Conservation (phyloP, 2,113 vertebrate genomes). For the Melospiza melodia region DNA sequence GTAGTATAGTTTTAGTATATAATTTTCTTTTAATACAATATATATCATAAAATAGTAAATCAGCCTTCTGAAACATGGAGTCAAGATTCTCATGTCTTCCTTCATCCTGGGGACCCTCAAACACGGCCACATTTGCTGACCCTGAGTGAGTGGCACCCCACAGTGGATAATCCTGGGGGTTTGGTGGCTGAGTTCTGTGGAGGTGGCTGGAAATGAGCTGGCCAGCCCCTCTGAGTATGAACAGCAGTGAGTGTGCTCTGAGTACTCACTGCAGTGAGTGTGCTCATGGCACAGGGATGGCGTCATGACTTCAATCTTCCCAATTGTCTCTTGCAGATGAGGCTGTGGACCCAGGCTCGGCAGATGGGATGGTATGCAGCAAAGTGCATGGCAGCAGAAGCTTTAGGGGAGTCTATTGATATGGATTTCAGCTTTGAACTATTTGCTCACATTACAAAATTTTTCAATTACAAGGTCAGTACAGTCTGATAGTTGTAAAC, state of each 20-base stretch:
- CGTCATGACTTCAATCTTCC: background rate
- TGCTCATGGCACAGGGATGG: fast-evolving
- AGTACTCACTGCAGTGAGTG: background rate
- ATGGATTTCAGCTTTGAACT: slow-evolving; percentile 98
- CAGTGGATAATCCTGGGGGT: no score
- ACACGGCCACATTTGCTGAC: no score
- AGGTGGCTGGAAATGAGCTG: background rate
- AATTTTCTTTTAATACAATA: no score
- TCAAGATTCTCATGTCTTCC: no score
- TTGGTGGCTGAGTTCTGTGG: background rate
- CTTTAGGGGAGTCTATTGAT: slow-evolving; percentile 77
- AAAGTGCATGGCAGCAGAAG: slow-evolving; percentile 86
- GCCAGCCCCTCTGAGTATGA: background rate
- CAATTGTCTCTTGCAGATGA: slow-evolving; percentile 80
- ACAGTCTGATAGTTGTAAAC: background rate
- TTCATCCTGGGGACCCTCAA: no score
- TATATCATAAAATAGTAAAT: no score
- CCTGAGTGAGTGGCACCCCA: no score
- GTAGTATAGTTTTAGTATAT: no score
- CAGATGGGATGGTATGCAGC: slow-evolving; percentile 97
- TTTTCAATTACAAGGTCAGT: slow-evolving; percentile 95
- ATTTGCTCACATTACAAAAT: slow-evolving; percentile 94
- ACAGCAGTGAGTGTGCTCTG: fast-evolving
- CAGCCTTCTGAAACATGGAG: no score
- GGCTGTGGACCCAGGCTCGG: slow-evolving; percentile 95